These are phyloP conservation scores for Alaudala cheleensis DNA, from an alignment of 2,113 vertebrate species.

Conservation along the genomic window DNA sequence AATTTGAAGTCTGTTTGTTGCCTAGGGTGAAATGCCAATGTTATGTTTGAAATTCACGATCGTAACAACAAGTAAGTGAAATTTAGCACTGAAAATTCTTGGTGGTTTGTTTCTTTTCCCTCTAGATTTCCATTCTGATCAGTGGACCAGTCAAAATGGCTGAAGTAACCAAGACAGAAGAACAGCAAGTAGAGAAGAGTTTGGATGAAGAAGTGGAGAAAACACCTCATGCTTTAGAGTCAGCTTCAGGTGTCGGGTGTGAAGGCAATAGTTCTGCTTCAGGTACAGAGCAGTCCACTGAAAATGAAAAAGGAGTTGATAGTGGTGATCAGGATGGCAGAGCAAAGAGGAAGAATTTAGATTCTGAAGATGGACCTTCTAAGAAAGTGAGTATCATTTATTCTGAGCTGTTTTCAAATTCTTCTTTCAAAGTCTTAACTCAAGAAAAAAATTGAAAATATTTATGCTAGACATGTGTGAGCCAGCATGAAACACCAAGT, in stretches of 20 bases:
- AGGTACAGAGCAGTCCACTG: background rate
- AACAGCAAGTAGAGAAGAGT: constrained; percentile 39
- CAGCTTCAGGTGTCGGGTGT: background rate
- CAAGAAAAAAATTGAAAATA: background rate
- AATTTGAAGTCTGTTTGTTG: background rate
- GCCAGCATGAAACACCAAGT: background rate
- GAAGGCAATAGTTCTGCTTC: constrained; percentile 15
- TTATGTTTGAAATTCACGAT: background rate
- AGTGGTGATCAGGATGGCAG: background rate
- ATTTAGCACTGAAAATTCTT: background rate
- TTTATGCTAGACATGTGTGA: background rate
- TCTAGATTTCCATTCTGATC: constrained; percentile 46
- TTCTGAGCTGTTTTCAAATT: background rate
- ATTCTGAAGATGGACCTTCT: constrained; percentile 37
- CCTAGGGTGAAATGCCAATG: background rate
- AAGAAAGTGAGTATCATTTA: constrained; percentile 51
- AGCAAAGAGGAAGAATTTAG: constrained; percentile 24
- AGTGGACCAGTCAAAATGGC: constrained; percentile 51
- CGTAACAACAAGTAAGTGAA: fast-evolving
- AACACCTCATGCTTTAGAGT: background rate
- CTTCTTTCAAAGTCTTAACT: background rate
- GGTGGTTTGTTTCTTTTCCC: background rate
- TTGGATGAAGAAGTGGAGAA: constrained; percentile 48
- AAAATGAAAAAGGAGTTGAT: background rate
- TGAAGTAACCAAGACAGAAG: constrained; percentile 44